phyloP scores from a whole-genome alignment of 1,140 invertebrate species.

The Homarus americanus region DNA sequence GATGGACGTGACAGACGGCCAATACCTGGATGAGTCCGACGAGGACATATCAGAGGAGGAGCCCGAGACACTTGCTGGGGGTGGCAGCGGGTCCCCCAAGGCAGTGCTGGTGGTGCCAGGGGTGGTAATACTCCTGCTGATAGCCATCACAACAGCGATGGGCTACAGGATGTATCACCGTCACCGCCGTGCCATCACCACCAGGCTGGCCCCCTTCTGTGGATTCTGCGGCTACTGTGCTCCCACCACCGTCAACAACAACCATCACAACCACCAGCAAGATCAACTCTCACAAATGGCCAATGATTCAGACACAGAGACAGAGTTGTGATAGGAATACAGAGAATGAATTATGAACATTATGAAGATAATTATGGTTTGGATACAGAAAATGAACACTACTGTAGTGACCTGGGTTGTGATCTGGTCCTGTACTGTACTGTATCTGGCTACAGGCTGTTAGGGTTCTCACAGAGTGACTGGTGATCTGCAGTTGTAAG shows the following conservation, averaged over 20 bases:
- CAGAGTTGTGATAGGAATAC: slow-evolving; percentile 4
- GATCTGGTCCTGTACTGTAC: too few species aligned
- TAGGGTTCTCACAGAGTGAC: too few species aligned
- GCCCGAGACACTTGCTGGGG: neutral
- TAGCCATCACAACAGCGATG: neutral
- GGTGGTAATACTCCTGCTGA: neutral
- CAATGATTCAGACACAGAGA: slow-evolving; percentile 34
- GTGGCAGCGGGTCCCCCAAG: neutral
- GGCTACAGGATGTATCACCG: neutral
- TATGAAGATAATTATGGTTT: too few species aligned
- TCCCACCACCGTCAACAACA: neutral
- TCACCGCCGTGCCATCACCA: neutral
- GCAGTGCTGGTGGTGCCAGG: neutral
- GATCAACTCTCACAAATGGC: slow-evolving; percentile 24
- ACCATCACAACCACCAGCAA: neutral
- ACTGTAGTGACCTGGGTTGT: too few species aligned
- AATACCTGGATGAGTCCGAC: neutral
- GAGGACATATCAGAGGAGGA: slow-evolving; percentile 22
- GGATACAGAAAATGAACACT: too few species aligned
- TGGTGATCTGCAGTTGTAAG: too few species aligned
- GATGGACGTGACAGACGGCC: neutral
- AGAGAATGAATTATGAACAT: too few species aligned
- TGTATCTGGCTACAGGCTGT: too few species aligned
- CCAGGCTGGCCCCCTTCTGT: neutral
- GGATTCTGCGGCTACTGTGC: neutral